phyloP scores from a whole-genome alignment of 30 jellyfish, hydroid and myxozoan species.

The Haliclystus octoradiatus region DNA sequence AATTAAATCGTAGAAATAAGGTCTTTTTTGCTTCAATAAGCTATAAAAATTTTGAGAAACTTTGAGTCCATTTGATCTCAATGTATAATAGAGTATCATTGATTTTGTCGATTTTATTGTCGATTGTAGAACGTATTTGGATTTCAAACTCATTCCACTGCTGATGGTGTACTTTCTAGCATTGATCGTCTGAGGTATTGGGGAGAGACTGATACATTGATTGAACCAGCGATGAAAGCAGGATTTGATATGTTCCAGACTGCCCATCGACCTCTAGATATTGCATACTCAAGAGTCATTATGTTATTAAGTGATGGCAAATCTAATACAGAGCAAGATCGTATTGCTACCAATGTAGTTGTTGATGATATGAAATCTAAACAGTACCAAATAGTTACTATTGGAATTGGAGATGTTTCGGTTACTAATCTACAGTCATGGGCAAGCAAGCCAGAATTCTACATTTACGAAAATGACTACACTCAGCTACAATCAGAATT shows the following conservation, averaged over 20 bases:
- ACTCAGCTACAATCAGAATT: not conserved
- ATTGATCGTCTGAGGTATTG: not conserved
- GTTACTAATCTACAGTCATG: conserved; percentile 22
- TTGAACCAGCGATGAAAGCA: not conserved
- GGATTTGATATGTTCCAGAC: not conserved
- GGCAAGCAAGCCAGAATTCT: conserved; percentile 40
- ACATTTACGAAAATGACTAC: not conserved
- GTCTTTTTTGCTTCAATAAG: too few relatives aligned
- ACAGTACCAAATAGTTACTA: conserved; percentile 10
- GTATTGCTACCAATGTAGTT: not conserved
- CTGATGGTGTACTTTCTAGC: not conserved
- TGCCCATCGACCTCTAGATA: not conserved
- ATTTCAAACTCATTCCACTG: too few relatives aligned
- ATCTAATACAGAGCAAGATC: not conserved
- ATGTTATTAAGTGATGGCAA: not conserved
- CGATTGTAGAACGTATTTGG: not conserved
- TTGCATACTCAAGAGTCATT: not conserved
- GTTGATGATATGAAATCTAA: not conserved
- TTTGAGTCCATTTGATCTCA: too few relatives aligned
- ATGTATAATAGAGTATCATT: too few relatives aligned
- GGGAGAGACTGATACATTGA: not conserved
- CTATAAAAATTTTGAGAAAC: too few relatives aligned
- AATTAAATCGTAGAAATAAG: too few relatives aligned
- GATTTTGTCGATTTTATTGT: too few relatives aligned
- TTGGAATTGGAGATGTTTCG: conserved; percentile 36